Evolutionary conservation across 2,888 invertebrate species (phyloP).

Genomic region (Operophtera brumata): DNA sequence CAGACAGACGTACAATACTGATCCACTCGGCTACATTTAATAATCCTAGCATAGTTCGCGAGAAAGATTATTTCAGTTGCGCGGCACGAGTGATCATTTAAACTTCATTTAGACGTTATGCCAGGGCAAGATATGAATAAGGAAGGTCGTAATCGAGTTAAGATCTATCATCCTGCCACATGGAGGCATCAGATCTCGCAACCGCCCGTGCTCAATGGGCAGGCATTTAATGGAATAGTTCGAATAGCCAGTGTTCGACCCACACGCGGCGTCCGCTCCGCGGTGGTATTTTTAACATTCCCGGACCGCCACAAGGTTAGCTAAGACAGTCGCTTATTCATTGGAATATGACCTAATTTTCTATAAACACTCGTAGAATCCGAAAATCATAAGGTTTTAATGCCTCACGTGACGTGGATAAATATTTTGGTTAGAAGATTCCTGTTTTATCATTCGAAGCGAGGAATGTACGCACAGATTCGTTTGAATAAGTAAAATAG

Average conservation of each 20-base stretch:
- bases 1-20: not conserved
- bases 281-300: constrained; percentile 80
- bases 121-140: constrained; percentile 22
- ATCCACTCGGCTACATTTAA: not conserved
- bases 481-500: no score
- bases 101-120: constrained; percentile 14
- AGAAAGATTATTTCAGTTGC: constrained; percentile 13
- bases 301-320: constrained; percentile 78
- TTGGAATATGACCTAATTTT: constrained; percentile 78
- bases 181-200: constrained; percentile 17
- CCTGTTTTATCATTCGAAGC: not conserved
- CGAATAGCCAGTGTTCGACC: constrained; percentile 47
- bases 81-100: not conserved
- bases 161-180: constrained; percentile 34
- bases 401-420: constrained; percentile 8
- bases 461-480: not conserved
- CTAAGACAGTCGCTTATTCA: constrained; percentile 75
- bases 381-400: constrained; percentile 23
- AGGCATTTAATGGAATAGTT: constrained; percentile 55
- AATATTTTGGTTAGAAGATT: not conserved
- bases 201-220: constrained; percentile 27
- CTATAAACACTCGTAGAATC: constrained; percentile 58
- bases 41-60: constrained; percentile 2
- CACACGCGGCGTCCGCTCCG: constrained; percentile 55
- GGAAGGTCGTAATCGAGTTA: constrained; percentile 33